A percentile compares a stretch with the other conserved stretches of the same genome.
phyloP scores from a whole-genome alignment of 2,113 vertebrate species.

The Piprites chloris region DNA sequence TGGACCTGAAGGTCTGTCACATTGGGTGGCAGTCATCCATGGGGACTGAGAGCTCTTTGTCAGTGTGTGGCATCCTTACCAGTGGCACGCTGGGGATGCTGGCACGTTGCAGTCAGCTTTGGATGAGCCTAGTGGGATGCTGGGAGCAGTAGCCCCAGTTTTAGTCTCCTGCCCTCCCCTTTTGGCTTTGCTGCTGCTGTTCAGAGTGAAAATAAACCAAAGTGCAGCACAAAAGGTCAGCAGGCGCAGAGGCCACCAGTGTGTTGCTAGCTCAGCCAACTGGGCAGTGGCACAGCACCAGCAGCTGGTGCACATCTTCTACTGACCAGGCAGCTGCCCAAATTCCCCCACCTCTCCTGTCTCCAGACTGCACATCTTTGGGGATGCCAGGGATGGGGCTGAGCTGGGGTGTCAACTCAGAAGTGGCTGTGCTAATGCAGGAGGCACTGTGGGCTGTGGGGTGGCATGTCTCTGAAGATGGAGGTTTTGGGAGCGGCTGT shows the following conservation, averaged over 20 bases:
- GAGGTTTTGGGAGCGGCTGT: neutral
- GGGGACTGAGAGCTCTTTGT: neutral
- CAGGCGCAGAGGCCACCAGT: neutral
- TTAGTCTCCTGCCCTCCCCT: neutral
- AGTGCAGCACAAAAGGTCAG: slow-evolving; percentile 5
- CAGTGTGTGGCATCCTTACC: neutral
- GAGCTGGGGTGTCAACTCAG: accelerated
- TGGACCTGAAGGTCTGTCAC: neutral
- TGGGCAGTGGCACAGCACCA: neutral
- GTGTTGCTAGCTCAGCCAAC: neutral
- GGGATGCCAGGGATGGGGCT: neutral
- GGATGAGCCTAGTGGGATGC: neutral
- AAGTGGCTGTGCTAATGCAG: neutral
- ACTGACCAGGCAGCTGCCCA: neutral
- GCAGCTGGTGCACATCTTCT: neutral
- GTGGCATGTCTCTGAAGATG: neutral
- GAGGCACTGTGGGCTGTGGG: neutral
- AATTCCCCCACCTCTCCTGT: neutral
- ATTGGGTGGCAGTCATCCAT: neutral
- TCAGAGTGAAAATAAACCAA: neutral
- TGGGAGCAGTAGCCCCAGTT: neutral
- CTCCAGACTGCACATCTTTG: accelerated
- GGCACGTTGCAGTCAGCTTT: accelerated
- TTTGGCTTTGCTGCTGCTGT: neutral
- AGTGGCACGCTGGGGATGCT: neutral